Evolutionary conservation across 2,797 vertebrate genomes (phyloP), one percentile per base, ranked within the genome.

Genomic region (Anabas testudineus): DNA sequence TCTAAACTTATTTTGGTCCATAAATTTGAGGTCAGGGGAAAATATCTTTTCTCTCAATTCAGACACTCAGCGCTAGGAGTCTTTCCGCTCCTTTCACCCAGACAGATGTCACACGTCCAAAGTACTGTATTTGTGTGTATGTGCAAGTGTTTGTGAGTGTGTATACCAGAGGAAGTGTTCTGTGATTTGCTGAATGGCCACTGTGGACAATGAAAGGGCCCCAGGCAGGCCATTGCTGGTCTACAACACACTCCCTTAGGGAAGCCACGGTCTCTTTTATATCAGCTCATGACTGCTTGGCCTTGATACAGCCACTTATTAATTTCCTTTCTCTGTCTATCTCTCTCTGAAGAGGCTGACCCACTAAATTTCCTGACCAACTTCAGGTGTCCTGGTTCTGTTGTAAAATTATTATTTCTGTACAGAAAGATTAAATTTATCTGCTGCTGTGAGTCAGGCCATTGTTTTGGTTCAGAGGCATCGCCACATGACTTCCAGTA

Each of bases 181-280:
- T 66, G 73, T 42, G 67, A 67, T 86, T 83, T 83, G 81, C 71
- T 84, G 85, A 88, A 81, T 81, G 75, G 76, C 84, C 70, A 67
- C 57, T 68, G 76, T 69, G 73, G 65, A 85, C 34, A 58, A 71
- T 66, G 67, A 55, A 63, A 61, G 74, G 62, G 74, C 84, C 78
- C 46, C 69, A 59, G 77, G 71, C 83, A 55, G 52, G 51, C 30
- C 60, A 51, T 52, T 12, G 14, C 43, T 74, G 75, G 57, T 51
- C 60, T 62, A 56, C 18, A 67, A 60, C 76, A 60, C 62, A 34
- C 52, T 74, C 71, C 76, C 76, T 55, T 30, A 70, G 81, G 78
- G 78, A 78, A 66, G 67, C 56, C 72, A 73, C 66, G 48, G 14
- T 57, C 74, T 75, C 62, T 64, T 87, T 86, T 76, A 69, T 70